Conservation (phyloP, 2,113 vertebrate genomes). For the Neotragus pygmaeus region DNA sequence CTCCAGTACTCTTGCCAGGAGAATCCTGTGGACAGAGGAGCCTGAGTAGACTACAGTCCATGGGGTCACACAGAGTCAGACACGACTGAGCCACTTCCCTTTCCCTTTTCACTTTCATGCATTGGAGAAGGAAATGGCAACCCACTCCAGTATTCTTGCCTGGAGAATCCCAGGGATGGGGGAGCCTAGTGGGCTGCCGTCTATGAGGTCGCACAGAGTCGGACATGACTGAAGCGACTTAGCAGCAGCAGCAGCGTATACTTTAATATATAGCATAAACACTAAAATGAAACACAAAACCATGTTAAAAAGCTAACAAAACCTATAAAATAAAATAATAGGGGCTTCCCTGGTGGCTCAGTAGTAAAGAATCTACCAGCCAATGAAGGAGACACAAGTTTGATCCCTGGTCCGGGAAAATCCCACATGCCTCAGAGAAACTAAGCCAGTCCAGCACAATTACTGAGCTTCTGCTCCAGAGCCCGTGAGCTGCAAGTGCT, state of each 20-base stretch:
- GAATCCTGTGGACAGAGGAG: no score
- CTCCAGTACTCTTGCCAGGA: no score
- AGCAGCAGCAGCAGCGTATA: no score
- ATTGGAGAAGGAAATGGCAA: no score
- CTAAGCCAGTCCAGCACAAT: neutral
- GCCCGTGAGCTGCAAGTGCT: neutral
- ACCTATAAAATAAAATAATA: neutral
- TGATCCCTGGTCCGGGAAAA: neutral
- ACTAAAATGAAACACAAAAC: neutral
- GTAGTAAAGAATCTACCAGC: neutral
- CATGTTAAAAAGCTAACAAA: neutral
- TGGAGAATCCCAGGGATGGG: no score
- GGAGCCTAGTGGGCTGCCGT: no score
- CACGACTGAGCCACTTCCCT: no score
- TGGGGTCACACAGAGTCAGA: no score
- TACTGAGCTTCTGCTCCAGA: neutral
- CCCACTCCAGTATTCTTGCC: no score
- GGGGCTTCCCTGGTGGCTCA: neutral
- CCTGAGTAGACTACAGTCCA: no score
- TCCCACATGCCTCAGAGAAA: neutral
- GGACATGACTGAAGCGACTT: accelerated
- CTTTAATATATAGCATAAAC: neutral
- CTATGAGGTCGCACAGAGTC: no score
- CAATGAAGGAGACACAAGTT: neutral
- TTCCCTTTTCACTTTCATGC: no score